Base-by-base conservation (phyloP, 2,797 vertebrate species). In the Microctenopoma steveboyesi region DNA sequence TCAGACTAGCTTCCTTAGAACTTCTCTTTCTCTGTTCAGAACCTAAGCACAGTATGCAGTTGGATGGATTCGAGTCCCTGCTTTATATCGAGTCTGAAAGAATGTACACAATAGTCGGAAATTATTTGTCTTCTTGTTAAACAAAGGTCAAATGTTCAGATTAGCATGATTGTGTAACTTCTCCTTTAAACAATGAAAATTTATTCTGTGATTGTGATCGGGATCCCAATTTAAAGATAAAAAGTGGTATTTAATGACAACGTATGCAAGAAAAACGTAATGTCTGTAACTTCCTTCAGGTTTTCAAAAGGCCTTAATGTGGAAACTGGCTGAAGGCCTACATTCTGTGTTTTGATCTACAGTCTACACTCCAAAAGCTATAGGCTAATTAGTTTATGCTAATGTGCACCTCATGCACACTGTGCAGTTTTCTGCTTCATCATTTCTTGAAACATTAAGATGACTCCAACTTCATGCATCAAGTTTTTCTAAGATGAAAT, bases 1-100 rank as follows among this genome's bases (percentile, higher is more conserved):
- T 83, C 18, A 65, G 71, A 84, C 74, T 50, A 37, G 64, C 71
- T 89, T 91, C 88, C 86, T 84, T 13, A 18, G 51, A 67, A 43
- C 53, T 5, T 57, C 47, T 4, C 8, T 18, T 7, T 42, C 16
- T 28, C 16, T 16, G 73, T 48, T 33, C 48, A 35, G 27, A 43
- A 49, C 58, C 49, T 53, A 57, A 50, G 58, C 13, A 63, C 54
- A 18, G 27, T 58, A n/a, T 25, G 0, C 1, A 52, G 65, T 53
- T 22, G 22, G 22, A 3, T 16, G 49, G 16, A 14, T 65, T 39
- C 48, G 22, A 42, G 2, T 58, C 33, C 33, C 12, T 43, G 39
- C 16, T 71, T 46, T 39, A 40, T 22, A n/a, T 15, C 5, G 4
- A 33, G n/a, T 64, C 11, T 6, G 14, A 55, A 10, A 43, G 22